Base-by-base conservation (phyloP, 2,797 vertebrate species). In the Coilia nasus region DNA sequence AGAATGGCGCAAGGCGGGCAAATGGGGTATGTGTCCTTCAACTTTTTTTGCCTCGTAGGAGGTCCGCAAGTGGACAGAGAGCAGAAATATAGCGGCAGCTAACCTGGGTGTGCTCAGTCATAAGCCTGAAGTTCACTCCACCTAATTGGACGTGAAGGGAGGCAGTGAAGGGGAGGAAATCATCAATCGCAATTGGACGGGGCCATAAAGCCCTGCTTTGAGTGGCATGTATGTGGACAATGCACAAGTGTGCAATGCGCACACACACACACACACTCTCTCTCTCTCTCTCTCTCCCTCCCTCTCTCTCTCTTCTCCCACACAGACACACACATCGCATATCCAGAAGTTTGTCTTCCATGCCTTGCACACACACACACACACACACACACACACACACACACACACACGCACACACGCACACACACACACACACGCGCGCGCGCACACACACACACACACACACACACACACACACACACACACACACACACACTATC, bases 231-330 rank as follows among this genome's bases (percentile, higher is more conserved):
- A 35, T 78, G 71, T 78, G 15, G 71, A 78, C 35, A 71, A 31
- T 31, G 28, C 12, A 71, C 28, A 31, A 71, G 15, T 17, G 31
- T 14, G 31, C 67, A 64, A 41, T 5, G 5, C 35, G 5, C 35
- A 41, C 62, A 86, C 85, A 86, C 75, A 84, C 59, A 81, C 44
- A 83, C 81, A 35, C 47, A 56, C 81, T 84, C 44, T 83, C 25
- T 46, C 64, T 89, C 67, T 84, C 82, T 60, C 81, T 67, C 59
- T 75, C 81, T 14, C 57, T 64, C 12, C 7, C 75, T 47, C 50
- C 17, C 41, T 44, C 67, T 11, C 82, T 82, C 84, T 67, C 83
- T 78, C n/a, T 46, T n/a, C n/a, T n/a, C n/a, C n/a, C n/a, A n/a
- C n/a, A n/a, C 46, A 47, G 10, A 47, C 46, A 47, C 10, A 47